Base-by-base conservation (phyloP, 2,888 invertebrate species). In the Macrosiphum euphorbiae region DNA sequence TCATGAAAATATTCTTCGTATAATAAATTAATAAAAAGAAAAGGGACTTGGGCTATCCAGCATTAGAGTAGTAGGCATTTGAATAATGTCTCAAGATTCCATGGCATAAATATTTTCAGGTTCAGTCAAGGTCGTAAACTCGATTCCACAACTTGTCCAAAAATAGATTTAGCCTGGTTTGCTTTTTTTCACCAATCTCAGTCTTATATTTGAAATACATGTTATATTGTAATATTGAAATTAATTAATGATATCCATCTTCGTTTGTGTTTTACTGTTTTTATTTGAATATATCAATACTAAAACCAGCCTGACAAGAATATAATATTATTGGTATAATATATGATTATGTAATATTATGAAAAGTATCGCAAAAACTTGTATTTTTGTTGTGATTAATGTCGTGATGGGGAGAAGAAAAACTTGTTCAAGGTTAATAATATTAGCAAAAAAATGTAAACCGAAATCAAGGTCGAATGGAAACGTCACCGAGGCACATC, bases 341-440 rank as follows among this genome's bases (percentile, higher is more conserved):
- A 52, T 44, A 44, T 41, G 47, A n/a, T n/a, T 67, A n/a, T n/a
- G 35, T 67, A 67, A 61, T 61, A 28, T 28, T n/a, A n/a, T 28
- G 47, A 67, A 90, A 47, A 90, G 28, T 67, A n/a, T 90, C n/a
- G 50, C 20, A 50, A 50, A 78, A 90, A 90, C 67, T 67, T 11
- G 50, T 67, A 50, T 28, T 90, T 41, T 41, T 28, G 20, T 52
- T 20, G 35, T 52, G 26, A 47, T 28, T 47, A 26, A 47, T 86
- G 47, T 86, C 24, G 41, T n/a, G 52, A 52, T 88, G 10, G 67
- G 86, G 47, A 92, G 92, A 52, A 35, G 86, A 61, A 87, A 91
- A 92, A 87, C 61, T 87, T 92, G 86, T 92, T 87, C 92, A 92
- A 92, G 91, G 91, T 91, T 85, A 55, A n/a, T 91, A 55, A n/a